A percentile compares a stretch with the other conserved stretches of the same genome.
phyloP scores from a whole-genome alignment of 1,140 invertebrate species.

The Sminthurides bifidus region DNA sequence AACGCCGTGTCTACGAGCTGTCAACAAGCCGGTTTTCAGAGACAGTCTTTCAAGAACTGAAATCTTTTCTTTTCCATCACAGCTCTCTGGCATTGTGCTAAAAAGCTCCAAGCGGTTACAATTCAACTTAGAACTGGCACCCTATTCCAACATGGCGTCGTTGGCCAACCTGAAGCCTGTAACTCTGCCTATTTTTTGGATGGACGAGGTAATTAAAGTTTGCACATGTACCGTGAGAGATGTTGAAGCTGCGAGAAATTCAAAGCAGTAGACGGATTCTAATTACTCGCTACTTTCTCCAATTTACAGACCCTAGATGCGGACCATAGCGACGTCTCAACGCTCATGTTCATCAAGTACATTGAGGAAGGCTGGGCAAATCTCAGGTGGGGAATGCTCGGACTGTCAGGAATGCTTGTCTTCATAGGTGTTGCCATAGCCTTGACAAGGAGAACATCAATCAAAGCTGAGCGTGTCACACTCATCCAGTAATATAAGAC shows the following conservation, averaged over 20 bases:
- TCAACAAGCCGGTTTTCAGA: background rate
- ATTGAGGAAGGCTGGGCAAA: constrained; percentile 13
- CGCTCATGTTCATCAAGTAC: constrained; percentile 11
- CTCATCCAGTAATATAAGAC: constrained; percentile 19
- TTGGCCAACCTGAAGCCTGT: constrained; percentile 16
- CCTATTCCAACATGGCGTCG: constrained; percentile 14
- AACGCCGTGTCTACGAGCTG: background rate
- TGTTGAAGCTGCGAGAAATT: background rate
- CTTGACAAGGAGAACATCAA: constrained; percentile 13
- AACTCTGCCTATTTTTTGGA: constrained; percentile 21
- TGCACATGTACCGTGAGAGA: background rate
- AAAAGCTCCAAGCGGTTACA: constrained; percentile 19
- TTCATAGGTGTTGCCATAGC: constrained; percentile 21
- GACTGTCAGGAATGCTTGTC: constrained; percentile 6
- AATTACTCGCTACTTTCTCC: background rate
- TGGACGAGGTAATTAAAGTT: constrained; percentile 17
- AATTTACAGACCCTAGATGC: constrained; percentile 12
- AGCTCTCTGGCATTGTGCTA: constrained; percentile 27
- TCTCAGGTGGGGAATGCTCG: constrained; percentile 19
- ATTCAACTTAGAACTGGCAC: constrained; percentile 13
- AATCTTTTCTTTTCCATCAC: background rate
- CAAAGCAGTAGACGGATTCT: background rate
- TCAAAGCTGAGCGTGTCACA: constrained; percentile 22
- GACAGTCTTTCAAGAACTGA: background rate
- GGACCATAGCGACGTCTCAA: constrained; percentile 4